Conservation (phyloP, 1,140 invertebrate species). For the Wasmannia auropunctata region DNA sequence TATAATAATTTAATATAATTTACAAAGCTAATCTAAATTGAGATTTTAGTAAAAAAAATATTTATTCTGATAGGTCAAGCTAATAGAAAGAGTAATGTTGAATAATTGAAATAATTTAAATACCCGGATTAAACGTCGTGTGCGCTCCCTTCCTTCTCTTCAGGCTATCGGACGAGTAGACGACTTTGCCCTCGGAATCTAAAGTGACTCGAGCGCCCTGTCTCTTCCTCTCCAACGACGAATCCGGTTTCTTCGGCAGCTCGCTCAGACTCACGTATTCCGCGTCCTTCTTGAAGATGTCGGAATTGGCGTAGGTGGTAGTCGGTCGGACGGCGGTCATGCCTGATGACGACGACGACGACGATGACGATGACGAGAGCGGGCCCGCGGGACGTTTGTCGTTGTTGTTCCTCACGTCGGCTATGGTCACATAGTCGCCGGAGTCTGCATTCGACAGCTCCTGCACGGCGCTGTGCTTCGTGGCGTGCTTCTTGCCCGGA, state of each 20-base stretch:
- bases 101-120: not conserved
- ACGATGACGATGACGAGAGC: conserved; percentile 82
- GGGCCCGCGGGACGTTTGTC: conserved; percentile 84
- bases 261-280: conserved; percentile 94
- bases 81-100: not conserved
- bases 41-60: not conserved
- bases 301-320: conserved; percentile 80
- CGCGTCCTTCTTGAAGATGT: conserved; percentile 85
- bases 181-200: conserved; percentile 95
- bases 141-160: conserved; percentile 92
- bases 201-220: conserved; percentile 93
- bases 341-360: conserved; percentile 34
- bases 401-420: conserved; percentile 92
- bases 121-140: conserved; percentile 93
- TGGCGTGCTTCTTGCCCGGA: conserved; percentile 84
- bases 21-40: not conserved
- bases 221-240: conserved; percentile 85
- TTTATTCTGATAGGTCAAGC: not conserved
- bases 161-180: conserved; percentile 95
- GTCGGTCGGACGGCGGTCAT: conserved; percentile 55
- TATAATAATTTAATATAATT: not conserved
- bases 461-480: conserved; percentile 70
- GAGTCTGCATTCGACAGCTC: conserved; percentile 86
- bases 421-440: conserved; percentile 94
- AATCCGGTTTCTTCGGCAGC: conserved; percentile 86